These are phyloP conservation scores for Palaemon carinicauda DNA, from an alignment of 1,140 invertebrate genomes.

Conservation along the genomic window DNA sequence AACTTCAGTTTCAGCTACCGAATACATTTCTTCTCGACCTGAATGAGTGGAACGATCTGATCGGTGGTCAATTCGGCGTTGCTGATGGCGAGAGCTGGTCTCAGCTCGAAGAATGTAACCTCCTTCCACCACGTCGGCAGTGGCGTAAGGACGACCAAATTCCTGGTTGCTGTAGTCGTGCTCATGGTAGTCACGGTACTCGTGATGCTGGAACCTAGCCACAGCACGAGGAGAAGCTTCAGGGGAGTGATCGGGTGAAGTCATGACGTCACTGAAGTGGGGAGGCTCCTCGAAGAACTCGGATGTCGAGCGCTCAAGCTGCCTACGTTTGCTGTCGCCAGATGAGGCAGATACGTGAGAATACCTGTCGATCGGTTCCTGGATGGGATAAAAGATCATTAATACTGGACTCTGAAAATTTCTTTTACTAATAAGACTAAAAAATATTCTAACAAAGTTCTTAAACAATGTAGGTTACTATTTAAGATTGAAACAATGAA, in stretches of 20 bases:
- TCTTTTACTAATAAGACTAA: too few species aligned
- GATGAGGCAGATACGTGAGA: conserved; percentile 50
- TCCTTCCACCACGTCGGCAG: not conserved
- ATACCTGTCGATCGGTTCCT: conserved; percentile 55
- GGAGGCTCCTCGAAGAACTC: conserved; percentile 56
- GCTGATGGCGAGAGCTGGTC: not conserved
- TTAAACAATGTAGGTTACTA: too few species aligned
- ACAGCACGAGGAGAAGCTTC: conserved; percentile 20
- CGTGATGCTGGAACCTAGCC: conserved; percentile 1
- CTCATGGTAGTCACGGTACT: conserved; percentile 12
- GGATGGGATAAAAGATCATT: not conserved
- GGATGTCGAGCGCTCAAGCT: conserved; percentile 33
- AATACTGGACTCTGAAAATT: not conserved
- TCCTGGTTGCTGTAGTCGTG: conserved; percentile 8
- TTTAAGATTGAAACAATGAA: too few species aligned
- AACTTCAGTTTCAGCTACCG: conserved; percentile 44
- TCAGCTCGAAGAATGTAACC: conserved; percentile 14
- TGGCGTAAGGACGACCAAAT: not conserved
- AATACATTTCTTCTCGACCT: conserved; percentile 49
- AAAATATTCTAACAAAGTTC: too few species aligned
- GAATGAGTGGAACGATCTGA: conserved; percentile 36
- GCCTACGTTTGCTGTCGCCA: conserved; percentile 37
- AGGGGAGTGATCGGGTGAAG: conserved; percentile 39
- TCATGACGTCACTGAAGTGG: conserved; percentile 56
- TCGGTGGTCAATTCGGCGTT: conserved; percentile 28